Evolutionary conservation across 2,888 invertebrate genomes (phyloP).

Genomic region (Halictus ligatus): DNA sequence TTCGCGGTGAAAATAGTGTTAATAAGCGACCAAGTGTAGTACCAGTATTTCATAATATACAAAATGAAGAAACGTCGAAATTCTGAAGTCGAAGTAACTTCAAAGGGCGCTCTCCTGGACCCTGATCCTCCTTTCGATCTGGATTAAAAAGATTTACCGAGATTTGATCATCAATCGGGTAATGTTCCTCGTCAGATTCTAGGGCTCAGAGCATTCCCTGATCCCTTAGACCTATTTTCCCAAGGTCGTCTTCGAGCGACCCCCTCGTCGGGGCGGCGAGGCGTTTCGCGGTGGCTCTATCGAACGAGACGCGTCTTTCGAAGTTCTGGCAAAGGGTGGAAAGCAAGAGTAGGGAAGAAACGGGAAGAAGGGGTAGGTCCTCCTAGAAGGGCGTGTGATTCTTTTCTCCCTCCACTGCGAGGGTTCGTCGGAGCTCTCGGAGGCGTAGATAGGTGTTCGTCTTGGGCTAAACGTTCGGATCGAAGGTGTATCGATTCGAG

Average conservation of each 20-base stretch:
- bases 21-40: no score
- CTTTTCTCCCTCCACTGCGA: background rate
- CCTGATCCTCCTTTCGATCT: background rate
- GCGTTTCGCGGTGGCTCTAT: background rate
- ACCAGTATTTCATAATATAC: no score
- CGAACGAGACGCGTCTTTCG: background rate
- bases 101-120: background rate
- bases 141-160: background rate
- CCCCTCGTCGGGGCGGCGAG: background rate
- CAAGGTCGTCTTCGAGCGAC: background rate
- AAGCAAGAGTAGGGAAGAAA: background rate
- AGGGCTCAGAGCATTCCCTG: background rate
- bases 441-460: slow-evolving; percentile 33
- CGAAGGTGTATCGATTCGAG: slow-evolving; percentile 72
- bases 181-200: background rate
- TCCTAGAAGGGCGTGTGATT: background rate
- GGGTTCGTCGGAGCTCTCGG: background rate
- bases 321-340: background rate
- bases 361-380: background rate
- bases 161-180: background rate
- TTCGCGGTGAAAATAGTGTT: no score
- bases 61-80: no score
- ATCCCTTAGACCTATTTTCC: background rate
- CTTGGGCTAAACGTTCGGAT: slow-evolving; percentile 44
- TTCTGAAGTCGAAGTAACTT: no score